Evolutionary conservation across 2,888 invertebrate genomes (phyloP).

Genomic region (Prosopocoilus inquinatus): DNA sequence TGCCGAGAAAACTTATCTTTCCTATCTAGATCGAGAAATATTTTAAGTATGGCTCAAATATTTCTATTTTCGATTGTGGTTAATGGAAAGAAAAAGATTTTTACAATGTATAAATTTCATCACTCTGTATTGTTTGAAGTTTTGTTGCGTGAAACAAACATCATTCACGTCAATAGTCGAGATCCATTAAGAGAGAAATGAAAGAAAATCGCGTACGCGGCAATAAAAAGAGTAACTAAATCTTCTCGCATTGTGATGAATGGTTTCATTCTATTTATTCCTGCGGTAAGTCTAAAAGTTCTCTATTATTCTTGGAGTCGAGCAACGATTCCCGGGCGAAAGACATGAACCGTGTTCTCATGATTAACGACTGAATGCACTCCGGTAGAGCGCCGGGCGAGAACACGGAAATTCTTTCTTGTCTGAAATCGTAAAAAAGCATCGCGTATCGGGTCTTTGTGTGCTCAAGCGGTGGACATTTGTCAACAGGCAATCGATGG

Average conservation of each 20-base stretch:
- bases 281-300: constrained; percentile 28
- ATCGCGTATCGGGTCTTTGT: constrained; percentile 41
- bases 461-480: constrained; percentile 45
- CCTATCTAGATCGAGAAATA: no score
- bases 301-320: constrained; percentile 27
- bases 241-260: constrained; percentile 19
- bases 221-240: constrained; percentile 14
- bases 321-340: constrained; percentile 35
- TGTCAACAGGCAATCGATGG: constrained; percentile 48
- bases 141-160: no score
- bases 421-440: constrained; percentile 45
- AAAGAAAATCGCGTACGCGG: constrained; percentile 8
- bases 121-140: no score
- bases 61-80: no score
- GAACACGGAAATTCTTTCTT: constrained; percentile 51
- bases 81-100: no score
- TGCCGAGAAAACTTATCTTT: no score
- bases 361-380: constrained; percentile 54
- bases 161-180: no score
- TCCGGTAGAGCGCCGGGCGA: constrained; percentile 45
- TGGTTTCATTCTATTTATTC: constrained; percentile 20
- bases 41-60: no score
- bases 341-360: constrained; percentile 44
- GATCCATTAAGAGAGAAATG: constrained; percentile 4
- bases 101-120: no score